phyloP scores from a whole-genome alignment of 2,888 invertebrate genomes.

The Teleogryllus oceanicus region DNA sequence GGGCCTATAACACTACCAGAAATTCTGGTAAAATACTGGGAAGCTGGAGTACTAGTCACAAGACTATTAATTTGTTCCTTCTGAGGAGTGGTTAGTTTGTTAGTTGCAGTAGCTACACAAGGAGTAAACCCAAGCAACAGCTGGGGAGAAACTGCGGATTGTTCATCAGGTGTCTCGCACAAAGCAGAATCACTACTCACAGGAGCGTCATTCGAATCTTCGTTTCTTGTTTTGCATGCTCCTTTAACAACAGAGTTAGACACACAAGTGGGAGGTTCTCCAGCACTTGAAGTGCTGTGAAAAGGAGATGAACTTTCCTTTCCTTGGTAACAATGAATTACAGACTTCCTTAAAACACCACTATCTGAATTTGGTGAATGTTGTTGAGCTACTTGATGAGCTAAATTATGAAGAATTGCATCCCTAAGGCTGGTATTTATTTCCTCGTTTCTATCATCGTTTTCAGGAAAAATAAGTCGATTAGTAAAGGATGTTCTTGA shows the following conservation, averaged over 20 bases:
- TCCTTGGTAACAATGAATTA: background rate
- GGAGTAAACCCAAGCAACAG: slow-evolving; percentile 30
- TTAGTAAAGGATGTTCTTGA: background rate
- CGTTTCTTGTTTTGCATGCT: background rate
- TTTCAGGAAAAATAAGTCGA: background rate
- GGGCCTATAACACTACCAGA: slow-evolving; percentile 24
- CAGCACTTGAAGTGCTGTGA: background rate
- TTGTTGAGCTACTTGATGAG: slow-evolving; percentile 12
- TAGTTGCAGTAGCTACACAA: slow-evolving; percentile 39
- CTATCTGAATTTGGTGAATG: background rate
- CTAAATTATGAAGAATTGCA: slow-evolving; percentile 18
- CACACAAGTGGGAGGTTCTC: background rate
- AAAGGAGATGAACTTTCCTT: slow-evolving; percentile 24
- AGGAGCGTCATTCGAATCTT: slow-evolving; percentile 25
- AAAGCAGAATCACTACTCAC: slow-evolving; percentile 30
- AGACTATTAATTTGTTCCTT: slow-evolving; percentile 32
- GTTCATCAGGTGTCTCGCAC: background rate
- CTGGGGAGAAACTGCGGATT: slow-evolving; percentile 20
- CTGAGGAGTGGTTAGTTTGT: slow-evolving; percentile 30
- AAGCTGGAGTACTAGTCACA: slow-evolving; percentile 40
- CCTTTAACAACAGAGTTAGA: background rate
- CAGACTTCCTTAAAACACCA: background rate
- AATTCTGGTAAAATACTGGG: slow-evolving; percentile 30
- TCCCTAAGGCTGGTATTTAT: background rate
- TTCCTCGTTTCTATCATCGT: background rate